A percentile compares a stretch with the other conserved stretches of the same genome.
These are phyloP conservation scores for Nyctereutes procyonoides DNA, from an alignment of 2,113 vertebrate species.

Conservation along the genomic window DNA sequence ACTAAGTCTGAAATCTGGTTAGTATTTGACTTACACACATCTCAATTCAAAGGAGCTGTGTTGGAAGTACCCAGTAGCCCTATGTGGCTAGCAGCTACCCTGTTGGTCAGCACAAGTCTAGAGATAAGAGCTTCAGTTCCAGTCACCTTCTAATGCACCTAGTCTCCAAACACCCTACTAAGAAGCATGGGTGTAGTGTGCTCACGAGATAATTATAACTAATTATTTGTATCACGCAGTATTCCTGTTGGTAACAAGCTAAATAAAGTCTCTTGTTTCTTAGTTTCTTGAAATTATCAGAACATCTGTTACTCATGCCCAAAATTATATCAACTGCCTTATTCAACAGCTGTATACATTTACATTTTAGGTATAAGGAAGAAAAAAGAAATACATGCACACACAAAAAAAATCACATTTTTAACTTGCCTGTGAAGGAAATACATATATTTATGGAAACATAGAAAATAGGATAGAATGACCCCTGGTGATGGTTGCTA, in stretches of 20 bases:
- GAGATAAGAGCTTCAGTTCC: background rate
- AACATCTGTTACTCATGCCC: background rate
- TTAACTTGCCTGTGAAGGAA: background rate
- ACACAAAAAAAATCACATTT: slow-evolving; percentile 26
- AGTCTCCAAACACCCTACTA: background rate
- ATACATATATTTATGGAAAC: slow-evolving; percentile 37
- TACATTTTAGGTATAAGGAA: slow-evolving; percentile 7
- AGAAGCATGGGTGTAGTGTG: background rate
- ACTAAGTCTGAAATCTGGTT: background rate
- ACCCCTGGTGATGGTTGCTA: slow-evolving; percentile 28
- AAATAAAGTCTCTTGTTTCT: slow-evolving; percentile 37
- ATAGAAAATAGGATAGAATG: background rate
- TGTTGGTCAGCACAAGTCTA: background rate
- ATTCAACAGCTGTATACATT: background rate
- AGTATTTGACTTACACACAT: background rate
- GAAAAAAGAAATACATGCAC: background rate
- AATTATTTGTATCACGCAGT: background rate
- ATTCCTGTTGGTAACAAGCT: slow-evolving; percentile 37
- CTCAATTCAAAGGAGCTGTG: background rate
- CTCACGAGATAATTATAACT: background rate
- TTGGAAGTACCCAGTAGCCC: background rate
- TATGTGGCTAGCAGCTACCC: background rate
- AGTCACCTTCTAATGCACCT: background rate
- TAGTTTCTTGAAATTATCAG: slow-evolving; percentile 37
- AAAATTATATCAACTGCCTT: background rate